Evolutionary conservation across 2,113 vertebrate species (phyloP).

Genomic region (Microcebus tavaratra): DNA sequence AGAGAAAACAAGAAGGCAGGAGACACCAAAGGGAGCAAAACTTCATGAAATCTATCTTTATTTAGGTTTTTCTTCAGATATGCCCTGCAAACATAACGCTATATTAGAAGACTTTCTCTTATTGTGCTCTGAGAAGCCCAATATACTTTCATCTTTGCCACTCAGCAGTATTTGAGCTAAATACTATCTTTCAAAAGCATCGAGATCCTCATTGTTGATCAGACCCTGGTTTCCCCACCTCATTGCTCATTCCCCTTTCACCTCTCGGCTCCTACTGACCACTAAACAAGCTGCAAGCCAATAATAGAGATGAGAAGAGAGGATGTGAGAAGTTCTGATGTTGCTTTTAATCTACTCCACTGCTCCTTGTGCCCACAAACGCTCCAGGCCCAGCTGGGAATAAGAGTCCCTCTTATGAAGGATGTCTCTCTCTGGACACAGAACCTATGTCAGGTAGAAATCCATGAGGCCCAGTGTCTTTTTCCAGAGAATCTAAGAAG

Average conservation of each 20-base stretch:
- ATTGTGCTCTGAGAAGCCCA: neutral
- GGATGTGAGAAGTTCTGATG: neutral
- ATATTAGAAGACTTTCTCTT: neutral
- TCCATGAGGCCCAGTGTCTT: neutral
- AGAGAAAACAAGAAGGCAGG: conserved; percentile 75
- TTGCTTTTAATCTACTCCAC: neutral
- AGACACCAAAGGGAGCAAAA: conserved; percentile 78
- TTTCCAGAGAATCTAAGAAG: neutral
- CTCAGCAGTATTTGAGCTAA: neutral
- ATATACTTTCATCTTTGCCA: neutral
- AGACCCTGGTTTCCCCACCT: neutral
- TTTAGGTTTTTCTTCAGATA: conserved; percentile 78
- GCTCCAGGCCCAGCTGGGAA: neutral
- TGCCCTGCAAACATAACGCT: conserved; percentile 65
- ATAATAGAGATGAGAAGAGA: neutral
- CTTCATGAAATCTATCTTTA: conserved; percentile 77
- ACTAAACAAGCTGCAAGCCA: neutral
- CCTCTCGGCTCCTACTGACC: neutral
- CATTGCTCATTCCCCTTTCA: neutral
- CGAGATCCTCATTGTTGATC: neutral
- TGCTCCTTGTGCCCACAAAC: neutral
- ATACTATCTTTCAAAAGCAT: neutral
- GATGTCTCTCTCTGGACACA: neutral
- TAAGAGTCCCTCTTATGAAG: neutral
- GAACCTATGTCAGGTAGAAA: neutral